Percentiles rank a stretch among this genome's conserved stretches.
These are phyloP conservation scores for Falco concolor DNA, from an alignment of 2,797 vertebrate genomes.

Conservation along the genomic window DNA sequence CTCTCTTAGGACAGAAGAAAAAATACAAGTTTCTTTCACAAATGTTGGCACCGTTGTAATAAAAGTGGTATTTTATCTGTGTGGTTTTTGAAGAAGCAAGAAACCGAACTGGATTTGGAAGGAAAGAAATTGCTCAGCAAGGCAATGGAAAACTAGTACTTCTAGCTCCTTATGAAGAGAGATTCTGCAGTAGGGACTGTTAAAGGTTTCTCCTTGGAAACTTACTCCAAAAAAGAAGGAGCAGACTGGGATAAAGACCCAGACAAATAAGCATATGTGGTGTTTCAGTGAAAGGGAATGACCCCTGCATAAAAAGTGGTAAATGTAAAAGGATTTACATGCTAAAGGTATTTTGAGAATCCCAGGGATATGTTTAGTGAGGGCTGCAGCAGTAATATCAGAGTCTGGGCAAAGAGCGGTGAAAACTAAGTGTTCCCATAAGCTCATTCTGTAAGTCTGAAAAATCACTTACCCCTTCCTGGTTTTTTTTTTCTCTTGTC, in stretches of 20 bases:
- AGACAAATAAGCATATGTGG: background rate
- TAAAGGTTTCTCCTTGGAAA: background rate
- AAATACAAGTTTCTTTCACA: background rate
- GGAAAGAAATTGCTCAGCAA: background rate
- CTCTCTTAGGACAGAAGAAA: background rate
- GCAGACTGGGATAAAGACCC: background rate
- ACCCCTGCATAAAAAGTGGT: background rate
- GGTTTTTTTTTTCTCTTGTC: background rate
- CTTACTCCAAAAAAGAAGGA: background rate
- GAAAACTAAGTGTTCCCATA: background rate
- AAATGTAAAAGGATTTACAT: background rate
- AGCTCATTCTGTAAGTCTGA: background rate
- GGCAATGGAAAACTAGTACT: background rate
- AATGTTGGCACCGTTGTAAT: background rate
- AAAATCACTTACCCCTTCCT: background rate
- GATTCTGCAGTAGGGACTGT: background rate
- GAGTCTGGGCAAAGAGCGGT: background rate
- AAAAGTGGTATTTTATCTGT: background rate
- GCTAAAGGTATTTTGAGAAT: background rate
- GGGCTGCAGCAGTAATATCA: background rate
- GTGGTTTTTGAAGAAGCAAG: background rate
- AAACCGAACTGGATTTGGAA: background rate
- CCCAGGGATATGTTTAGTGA: background rate
- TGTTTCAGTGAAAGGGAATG: background rate
- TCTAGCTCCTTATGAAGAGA: background rate